Evolutionary conservation across 2,113 vertebrate genomes (phyloP), one percentile per base, ranked within the genome.

Genomic region (Sarotherodon lohbergeri): DNA sequence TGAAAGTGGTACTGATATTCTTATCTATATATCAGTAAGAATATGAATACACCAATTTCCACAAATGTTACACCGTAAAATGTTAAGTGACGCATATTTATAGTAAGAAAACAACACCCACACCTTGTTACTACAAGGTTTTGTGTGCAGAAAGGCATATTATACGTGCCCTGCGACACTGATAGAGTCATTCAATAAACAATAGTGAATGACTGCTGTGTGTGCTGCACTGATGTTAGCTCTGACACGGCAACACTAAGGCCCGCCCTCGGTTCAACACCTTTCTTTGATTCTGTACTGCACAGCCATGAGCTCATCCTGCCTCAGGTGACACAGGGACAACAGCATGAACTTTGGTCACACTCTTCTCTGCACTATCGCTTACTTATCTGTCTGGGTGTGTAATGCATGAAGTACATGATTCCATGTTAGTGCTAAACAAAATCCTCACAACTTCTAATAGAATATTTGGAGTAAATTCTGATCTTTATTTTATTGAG

Each of bases 241-340:
- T 68, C 85, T 84, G 92, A 87, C 88, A 91, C 61, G 2, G 46
- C 68, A 86, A 88, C 91, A 92, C 87, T 80, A 61, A 85, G 89
- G 87, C 89, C 91, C 88, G 83, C 88, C 90, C 92, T 93, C 84
- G 32, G 89, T 91, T 93, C 78, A 92, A 89, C 89, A 91, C 91
- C 91, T 90, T 71, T 89, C 93, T 95, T 93, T 93, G 91, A 94
- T 89, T 93, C 87, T 56, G 85, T 83, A 59, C 80, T 86, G 83
- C 87, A 57, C 83, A 92, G 81, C 83, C 86, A 94, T 96, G 95
- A 96, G 92, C 94, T 96, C 94, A 96, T 94, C 79, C 68, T 32
- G 82, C 95, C 94, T 4, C 29, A 7, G 88, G 95, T 90, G 48
- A 59, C 11, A 9, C 34, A 36, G 87, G 82, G 80, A 93, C 91